phyloP scores from a whole-genome alignment of 1,140 invertebrate species.

The Euglossa dilemma region DNA sequence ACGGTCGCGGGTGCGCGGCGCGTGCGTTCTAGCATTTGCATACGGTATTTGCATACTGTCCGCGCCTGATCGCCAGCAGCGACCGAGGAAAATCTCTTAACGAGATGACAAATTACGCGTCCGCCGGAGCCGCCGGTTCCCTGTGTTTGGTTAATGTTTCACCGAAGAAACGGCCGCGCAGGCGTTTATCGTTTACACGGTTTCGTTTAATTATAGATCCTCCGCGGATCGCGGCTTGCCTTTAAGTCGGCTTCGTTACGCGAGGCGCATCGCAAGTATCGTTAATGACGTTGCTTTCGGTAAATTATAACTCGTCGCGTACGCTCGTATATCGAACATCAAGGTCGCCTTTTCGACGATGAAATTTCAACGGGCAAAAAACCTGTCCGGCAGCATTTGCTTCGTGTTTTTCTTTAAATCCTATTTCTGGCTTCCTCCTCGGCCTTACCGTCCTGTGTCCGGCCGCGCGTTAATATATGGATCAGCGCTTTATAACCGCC shows the following conservation, averaged over 20 bases:
- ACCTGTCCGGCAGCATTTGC: neutral
- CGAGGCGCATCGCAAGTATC: neutral
- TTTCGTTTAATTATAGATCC: neutral
- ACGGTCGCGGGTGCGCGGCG: neutral
- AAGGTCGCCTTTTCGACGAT: neutral
- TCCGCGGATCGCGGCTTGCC: neutral
- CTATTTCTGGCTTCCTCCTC: neutral
- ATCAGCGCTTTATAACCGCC: neutral
- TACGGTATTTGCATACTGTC: conserved; percentile 24
- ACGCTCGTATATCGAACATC: neutral
- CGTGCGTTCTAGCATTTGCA: conserved; percentile 17
- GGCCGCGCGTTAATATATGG: too few relatives aligned
- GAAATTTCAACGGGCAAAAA: neutral
- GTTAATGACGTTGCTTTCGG: neutral
- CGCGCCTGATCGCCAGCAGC: neutral
- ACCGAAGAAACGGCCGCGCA: neutral
- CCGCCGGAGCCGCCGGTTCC: neutral
- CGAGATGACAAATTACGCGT: conserved; percentile 8
- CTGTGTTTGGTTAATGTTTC: neutral
- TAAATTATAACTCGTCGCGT: neutral
- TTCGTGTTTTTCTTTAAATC: neutral
- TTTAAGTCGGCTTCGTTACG: neutral
- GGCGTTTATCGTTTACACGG: neutral
- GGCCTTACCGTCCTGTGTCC: too few relatives aligned
- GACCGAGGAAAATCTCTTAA: conserved; percentile 24